A percentile compares a stretch with the other conserved stretches of the same genome.
These are phyloP conservation scores for Hydriomena furcata DNA, from an alignment of 2,888 invertebrate genomes.

Conservation along the genomic window DNA sequence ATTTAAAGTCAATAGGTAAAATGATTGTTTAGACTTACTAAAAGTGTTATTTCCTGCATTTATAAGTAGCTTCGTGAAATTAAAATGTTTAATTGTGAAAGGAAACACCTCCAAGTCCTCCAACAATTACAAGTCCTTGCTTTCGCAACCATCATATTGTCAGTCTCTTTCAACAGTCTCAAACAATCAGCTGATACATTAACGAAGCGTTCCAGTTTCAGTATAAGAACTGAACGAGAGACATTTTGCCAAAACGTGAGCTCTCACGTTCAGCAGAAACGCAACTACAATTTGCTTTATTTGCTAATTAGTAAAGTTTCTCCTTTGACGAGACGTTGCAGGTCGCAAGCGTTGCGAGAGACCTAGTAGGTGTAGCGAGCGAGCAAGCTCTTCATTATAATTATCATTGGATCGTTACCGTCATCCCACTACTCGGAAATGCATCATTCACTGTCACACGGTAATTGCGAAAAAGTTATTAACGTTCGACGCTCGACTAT, in stretches of 20 bases:
- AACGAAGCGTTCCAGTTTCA: slow-evolving; percentile 30
- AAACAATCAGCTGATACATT: too few relatives aligned
- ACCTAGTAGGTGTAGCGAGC: slow-evolving; percentile 27
- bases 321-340: slow-evolving; percentile 54
- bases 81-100: too few relatives aligned
- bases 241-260: slow-evolving; percentile 48
- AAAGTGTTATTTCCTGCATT: too few relatives aligned
- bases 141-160: too few relatives aligned
- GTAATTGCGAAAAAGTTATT: slow-evolving; percentile 44
- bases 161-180: too few relatives aligned
- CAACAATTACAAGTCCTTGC: too few relatives aligned
- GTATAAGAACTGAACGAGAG: slow-evolving; percentile 46
- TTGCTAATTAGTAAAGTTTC: slow-evolving; percentile 76
- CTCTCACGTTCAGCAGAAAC: slow-evolving; percentile 56
- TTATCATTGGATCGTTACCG: slow-evolving; percentile 50
- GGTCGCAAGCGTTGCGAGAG: slow-evolving; percentile 20
- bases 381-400: slow-evolving; percentile 57
- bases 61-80: too few relatives aligned
- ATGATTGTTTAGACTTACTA: too few relatives aligned
- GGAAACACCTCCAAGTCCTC: too few relatives aligned
- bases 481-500: slow-evolving; percentile 37
- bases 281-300: slow-evolving; percentile 69
- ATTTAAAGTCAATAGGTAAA: too few relatives aligned
- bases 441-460: slow-evolving; percentile 45
- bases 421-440: slow-evolving; percentile 35